Base-by-base conservation (phyloP, 1,140 invertebrate species). In the Leptinotarsa lineolata region DNA sequence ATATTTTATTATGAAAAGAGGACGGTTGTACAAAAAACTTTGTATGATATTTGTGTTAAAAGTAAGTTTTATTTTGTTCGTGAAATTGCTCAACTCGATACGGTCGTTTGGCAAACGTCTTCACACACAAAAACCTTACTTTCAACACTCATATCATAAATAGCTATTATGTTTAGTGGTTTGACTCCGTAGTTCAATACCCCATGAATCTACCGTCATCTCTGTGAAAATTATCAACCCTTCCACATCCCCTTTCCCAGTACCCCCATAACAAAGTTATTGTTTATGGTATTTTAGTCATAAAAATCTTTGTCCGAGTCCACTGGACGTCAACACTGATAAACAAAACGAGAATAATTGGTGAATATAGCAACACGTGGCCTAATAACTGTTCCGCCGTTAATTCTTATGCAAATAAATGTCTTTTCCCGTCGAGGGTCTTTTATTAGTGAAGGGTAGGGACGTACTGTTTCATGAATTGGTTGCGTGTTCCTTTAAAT, bases 331-430 rank as follows among this genome's bases (percentile, higher is more conserved):
- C 64, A 30, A 66, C 30, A 39, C n/a, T n/a, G 30, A 66, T 66
- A 66, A 66, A 66, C 64, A 66, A 66, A 66, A 66, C 30, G 30
- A 66, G 30, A 30, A 66, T 66, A 66, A 66, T 66, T 66, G 64
- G 22, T 39, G 21, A 66, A 66, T 66, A 30, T 66, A 30, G 21
- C 64, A 66, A 66, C 64, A 66, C 64, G 64, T 66, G 64, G 64
- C 64, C n/a, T 66, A 66, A 66, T 66, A 66, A 66, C 64, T 66
- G 64, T 39, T 39, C 22, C 16, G 64, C 30, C 64, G 64, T 66
- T 66, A 66, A 66, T 66, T 66, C 22, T 66, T 66, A 66, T 66
- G 64, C 64, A 66, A 66, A 66, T 66, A 66, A 66, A 66, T 66
- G 64, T 66, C 64, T 30, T 66, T 66, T 66, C 11, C 16, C 16